Evolutionary conservation across 2,113 vertebrate species (phyloP).

Genomic region (Eleginops maclovinus): DNA sequence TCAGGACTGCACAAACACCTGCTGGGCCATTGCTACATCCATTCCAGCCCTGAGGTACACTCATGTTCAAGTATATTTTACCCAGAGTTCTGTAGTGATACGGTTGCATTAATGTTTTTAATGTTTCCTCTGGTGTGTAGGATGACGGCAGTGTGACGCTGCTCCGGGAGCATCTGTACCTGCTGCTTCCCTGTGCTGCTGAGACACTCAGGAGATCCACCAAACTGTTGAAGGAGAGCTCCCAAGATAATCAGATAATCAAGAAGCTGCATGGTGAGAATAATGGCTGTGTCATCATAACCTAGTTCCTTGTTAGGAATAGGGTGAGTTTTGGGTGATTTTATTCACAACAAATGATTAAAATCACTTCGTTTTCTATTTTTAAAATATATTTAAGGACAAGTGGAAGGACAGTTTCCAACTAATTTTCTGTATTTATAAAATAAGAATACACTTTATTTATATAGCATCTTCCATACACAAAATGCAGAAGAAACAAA

Average conservation of each 20-base stretch:
- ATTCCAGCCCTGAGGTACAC: slow-evolving; percentile 76
- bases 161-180: slow-evolving; percentile 84
- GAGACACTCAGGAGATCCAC: slow-evolving; percentile 85
- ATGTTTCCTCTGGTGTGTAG: slow-evolving; percentile 57
- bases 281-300: no score
- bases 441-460: no score
- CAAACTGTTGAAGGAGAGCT: slow-evolving; percentile 82
- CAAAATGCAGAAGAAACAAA: no score
- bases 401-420: background rate
- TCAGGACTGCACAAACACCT: slow-evolving; percentile 86
- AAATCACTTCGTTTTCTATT: no score
- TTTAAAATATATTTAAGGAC: background rate
- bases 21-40: slow-evolving; percentile 85
- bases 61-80: background rate
- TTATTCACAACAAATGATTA: background rate
- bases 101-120: slow-evolving; percentile 5
- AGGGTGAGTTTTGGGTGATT: background rate
- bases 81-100: background rate
- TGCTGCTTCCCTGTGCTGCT: slow-evolving; percentile 83
- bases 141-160: slow-evolving; percentile 81
- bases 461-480: no score
- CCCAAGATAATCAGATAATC: slow-evolving; percentile 82
- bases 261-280: slow-evolving; percentile 85
- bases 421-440: background rate
- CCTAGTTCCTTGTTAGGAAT: no score